These are phyloP conservation scores for Xestobium rufovillosum DNA, from an alignment of 2,888 invertebrate genomes.

Conservation along the genomic window DNA sequence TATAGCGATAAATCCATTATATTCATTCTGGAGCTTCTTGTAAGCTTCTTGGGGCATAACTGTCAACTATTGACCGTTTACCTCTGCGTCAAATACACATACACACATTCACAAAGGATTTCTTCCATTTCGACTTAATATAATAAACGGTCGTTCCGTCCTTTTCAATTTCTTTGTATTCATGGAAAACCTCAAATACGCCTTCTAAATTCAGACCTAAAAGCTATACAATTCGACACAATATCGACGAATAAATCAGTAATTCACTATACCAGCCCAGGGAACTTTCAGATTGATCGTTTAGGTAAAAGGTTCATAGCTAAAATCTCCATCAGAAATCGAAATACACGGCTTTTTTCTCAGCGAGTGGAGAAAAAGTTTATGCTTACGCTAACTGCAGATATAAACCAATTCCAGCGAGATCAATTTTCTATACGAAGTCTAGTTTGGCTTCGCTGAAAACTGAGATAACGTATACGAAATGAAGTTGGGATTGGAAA, in stretches of 20 bases:
- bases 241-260: conserved; percentile 32
- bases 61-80: too few species aligned
- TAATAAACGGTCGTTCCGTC: not conserved
- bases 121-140: too few species aligned
- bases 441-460: too few species aligned
- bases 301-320: conserved; percentile 30
- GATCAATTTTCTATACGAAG: too few species aligned
- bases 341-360: too few species aligned
- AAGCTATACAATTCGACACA: not conserved
- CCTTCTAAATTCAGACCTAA: not conserved
- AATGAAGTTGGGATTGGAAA: too few species aligned
- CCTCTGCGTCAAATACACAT: too few species aligned
- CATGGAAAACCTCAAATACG: conserved; percentile 1
- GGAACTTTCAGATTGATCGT: conserved; percentile 31
- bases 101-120: too few species aligned
- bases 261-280: conserved; percentile 28
- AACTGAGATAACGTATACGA: too few species aligned
- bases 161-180: not conserved
- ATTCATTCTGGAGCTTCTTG: too few species aligned
- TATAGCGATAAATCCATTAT: too few species aligned
- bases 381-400: not conserved
- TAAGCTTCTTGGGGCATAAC: too few species aligned
- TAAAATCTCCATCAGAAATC: not conserved
- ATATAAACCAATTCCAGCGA: not conserved
- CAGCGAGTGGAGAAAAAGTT: not conserved